These are phyloP conservation scores for Heliocidaris erythrogramma DNA, from an alignment of 35 echinoderm and acorn worm species.

Conservation along the genomic window DNA sequence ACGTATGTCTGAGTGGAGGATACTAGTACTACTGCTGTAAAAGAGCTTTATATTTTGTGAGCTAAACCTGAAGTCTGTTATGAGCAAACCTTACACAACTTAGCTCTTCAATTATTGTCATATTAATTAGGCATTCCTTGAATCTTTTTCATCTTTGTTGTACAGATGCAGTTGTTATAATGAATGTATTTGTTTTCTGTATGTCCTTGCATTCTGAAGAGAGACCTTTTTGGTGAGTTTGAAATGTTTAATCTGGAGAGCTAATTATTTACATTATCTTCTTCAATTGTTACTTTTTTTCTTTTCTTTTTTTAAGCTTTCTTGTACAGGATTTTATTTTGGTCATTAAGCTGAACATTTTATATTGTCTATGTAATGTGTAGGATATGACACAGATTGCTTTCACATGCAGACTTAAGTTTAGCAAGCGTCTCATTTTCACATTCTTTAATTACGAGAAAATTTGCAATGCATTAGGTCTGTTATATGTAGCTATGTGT, in stretches of 20 bases:
- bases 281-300: not conserved
- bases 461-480: too few relatives aligned
- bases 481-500: too few relatives aligned
- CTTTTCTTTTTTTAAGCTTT: not conserved
- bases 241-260: not conserved
- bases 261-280: not conserved
- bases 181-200: not conserved
- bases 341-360: not conserved
- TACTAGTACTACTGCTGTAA: not conserved
- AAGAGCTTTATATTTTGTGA: not conserved
- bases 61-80: not conserved
- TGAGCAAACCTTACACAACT: not conserved
- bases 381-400: not conserved
- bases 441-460: too few relatives aligned
- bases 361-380: not conserved
- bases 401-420: not conserved
- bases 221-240: not conserved
- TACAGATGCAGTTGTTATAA: not conserved
- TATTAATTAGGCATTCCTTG: constrained; percentile 3
- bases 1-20: not conserved
- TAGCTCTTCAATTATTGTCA: not conserved
- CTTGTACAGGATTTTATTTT: not conserved
- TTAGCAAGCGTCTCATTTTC: not conserved
- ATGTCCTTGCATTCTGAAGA: not conserved
- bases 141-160: not conserved